Percentiles rank a stretch among this genome's conserved stretches.
Conservation (phyloP, 2,113 vertebrate species). For the Zosterops pallidus region DNA sequence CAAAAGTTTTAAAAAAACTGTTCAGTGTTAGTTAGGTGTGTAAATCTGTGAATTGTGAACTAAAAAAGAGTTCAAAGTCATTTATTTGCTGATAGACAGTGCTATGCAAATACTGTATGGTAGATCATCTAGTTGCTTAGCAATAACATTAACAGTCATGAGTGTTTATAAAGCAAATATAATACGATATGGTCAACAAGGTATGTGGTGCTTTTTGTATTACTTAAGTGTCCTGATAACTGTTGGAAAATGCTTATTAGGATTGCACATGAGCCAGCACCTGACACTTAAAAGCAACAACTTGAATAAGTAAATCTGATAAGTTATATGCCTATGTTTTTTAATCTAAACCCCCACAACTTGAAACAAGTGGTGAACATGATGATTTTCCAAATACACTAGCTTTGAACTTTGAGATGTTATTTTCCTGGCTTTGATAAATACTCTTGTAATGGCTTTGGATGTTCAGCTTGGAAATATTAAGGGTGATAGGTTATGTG, state of each 20-base stretch:
- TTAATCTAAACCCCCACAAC: neutral
- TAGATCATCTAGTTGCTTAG: conserved; percentile 41
- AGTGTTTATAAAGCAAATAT: conserved; percentile 64
- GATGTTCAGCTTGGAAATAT: neutral
- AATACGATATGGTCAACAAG: conserved; percentile 47
- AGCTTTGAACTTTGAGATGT: conserved; percentile 29
- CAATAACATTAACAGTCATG: conserved; percentile 39
- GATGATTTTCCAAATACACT: neutral
- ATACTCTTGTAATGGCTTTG: neutral
- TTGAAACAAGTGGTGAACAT: neutral
- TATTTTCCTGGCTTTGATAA: conserved; percentile 20
- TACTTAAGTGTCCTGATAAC: conserved; percentile 48
- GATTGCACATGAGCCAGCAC: conserved; percentile 33
- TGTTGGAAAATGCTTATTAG: conserved; percentile 33
- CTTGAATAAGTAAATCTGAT: conserved; percentile 31
- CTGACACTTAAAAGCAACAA: conserved; percentile 34
- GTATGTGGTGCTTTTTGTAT: conserved; percentile 49
- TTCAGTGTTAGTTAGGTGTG: neutral
- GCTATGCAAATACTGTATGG: conserved; percentile 15
- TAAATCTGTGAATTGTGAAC: neutral
- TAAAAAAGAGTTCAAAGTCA: neutral
- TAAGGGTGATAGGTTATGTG: neutral
- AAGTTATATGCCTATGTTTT: conserved; percentile 6
- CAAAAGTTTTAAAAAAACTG: neutral
- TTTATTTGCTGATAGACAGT: neutral